Percentiles rank a stretch among this genome's conserved stretches.
phyloP scores from a whole-genome alignment of 1,140 invertebrate genomes.

The Proctacanthus coquilletti region DNA sequence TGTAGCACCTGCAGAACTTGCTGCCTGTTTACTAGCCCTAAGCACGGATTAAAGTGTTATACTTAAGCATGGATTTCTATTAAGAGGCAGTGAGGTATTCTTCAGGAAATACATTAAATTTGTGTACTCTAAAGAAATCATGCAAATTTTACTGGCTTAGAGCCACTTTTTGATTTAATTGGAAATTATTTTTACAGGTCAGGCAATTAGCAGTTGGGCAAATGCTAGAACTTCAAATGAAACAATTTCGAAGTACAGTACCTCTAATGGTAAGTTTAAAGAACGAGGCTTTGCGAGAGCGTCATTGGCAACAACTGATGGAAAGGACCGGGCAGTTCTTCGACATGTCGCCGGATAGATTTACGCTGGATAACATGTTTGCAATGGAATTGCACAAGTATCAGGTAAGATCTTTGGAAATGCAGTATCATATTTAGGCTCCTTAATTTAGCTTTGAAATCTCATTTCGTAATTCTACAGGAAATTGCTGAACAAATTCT shows the following conservation, averaged over 20 bases:
- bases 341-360: conserved; percentile 71
- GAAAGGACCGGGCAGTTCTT: conserved; percentile 62
- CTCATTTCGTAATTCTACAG: no score
- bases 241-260: conserved; percentile 71
- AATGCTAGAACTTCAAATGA: conserved; percentile 65
- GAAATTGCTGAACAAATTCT: conserved; percentile 73
- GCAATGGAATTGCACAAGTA: conserved; percentile 76
- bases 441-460: no score
- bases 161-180: conserved; percentile 1
- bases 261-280: conserved; percentile 81
- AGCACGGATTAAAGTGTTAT: no score
- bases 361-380: conserved; percentile 83
- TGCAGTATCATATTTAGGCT: no score
- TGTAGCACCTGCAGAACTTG: no score
- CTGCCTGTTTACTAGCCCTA: no score
- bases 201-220: conserved; percentile 42
- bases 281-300: conserved; percentile 72
- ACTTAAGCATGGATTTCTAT: no score
- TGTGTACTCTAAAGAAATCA: no score
- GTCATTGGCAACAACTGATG: conserved; percentile 83
- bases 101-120: no score
- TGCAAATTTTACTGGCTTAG: not conserved
- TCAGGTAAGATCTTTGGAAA: no score
- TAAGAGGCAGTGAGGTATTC: no score
- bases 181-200: conserved; percentile 16